Evolutionary conservation across 2,888 invertebrate species (phyloP).

Genomic region (Microctonus brassicae): DNA sequence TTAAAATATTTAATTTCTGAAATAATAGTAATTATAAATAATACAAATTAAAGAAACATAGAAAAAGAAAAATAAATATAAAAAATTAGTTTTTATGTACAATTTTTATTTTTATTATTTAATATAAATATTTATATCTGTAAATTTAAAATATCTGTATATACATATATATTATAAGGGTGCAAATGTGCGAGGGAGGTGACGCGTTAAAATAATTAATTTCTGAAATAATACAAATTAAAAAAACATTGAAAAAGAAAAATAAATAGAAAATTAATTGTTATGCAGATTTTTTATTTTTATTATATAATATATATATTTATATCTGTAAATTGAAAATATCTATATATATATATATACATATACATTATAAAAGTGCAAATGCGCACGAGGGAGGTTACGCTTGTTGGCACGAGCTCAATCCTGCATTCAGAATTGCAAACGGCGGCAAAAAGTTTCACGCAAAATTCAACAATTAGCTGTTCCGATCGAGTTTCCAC

Average conservation of each 20-base stretch:
- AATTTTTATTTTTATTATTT: background rate
- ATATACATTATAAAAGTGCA: conserved; percentile 31
- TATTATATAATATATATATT: background rate
- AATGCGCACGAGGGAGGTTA: conserved; percentile 53
- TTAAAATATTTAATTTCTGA: too few relatives aligned
- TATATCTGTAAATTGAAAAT: too few relatives aligned
- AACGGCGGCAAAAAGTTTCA: conserved; percentile 59
- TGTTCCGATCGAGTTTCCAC: conserved; percentile 45
- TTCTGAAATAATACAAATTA: too few relatives aligned
- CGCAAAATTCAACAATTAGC: conserved; percentile 63
- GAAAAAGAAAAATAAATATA: too few relatives aligned
- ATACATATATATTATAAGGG: conserved; percentile 38
- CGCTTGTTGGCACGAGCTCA: conserved; percentile 67
- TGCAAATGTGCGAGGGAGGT: conserved; percentile 42
- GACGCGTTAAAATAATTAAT: too few relatives aligned
- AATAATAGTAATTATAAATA: too few relatives aligned
- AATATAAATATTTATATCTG: too few relatives aligned
- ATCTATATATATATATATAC: conserved; percentile 34
- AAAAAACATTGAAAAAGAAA: too few relatives aligned
- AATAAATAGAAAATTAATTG: background rate
- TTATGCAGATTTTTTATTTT: background rate
- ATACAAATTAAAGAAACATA: too few relatives aligned
- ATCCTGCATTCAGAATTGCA: too few relatives aligned
- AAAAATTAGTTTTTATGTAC: background rate
- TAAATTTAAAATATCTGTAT: too few relatives aligned